A percentile compares a stretch with the other conserved stretches of the same genome.
These are phyloP conservation scores for Mormyrops attenuatus DNA, from an alignment of 2,797 vertebrate species.

Conservation along the genomic window DNA sequence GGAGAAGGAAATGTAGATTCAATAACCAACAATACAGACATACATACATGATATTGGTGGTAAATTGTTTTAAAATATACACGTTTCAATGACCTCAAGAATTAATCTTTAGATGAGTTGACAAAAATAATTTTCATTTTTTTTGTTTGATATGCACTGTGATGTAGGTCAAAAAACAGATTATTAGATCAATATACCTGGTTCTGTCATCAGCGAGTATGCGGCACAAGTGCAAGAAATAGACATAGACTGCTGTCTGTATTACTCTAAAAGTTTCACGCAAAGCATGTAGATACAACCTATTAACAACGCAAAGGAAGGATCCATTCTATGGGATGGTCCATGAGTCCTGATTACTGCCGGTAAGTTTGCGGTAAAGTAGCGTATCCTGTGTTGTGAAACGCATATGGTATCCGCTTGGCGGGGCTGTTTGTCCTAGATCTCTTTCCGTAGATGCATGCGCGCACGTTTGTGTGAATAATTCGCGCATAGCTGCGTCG, in stretches of 20 bases:
- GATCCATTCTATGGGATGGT: not conserved
- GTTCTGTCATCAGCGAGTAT: not conserved
- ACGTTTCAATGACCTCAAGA: not conserved
- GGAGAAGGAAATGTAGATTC: constrained; percentile 53
- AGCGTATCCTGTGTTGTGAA: not conserved
- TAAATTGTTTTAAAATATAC: not conserved
- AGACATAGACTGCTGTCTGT: not conserved
- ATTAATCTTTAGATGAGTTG: not conserved
- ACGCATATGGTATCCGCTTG: constrained; percentile 15
- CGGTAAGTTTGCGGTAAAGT: not conserved
- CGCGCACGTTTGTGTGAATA: constrained; percentile 43
- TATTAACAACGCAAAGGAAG: not conserved
- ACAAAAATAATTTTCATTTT: not conserved
- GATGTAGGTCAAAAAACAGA: not conserved
- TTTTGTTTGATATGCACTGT: not conserved
- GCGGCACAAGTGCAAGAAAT: not conserved
- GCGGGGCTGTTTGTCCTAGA: constrained; percentile 44
- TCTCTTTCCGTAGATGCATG: constrained; percentile 33
- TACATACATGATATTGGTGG: not conserved
- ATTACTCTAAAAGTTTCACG: not conserved
- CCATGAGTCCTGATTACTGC: not conserved
- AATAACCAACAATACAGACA: not conserved
- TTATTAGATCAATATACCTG: not conserved
- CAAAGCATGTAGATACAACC: not conserved
- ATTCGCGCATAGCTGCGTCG: constrained; percentile 30